phyloP scores from a whole-genome alignment of 2,113 vertebrate species.

The Python bivittatus region DNA sequence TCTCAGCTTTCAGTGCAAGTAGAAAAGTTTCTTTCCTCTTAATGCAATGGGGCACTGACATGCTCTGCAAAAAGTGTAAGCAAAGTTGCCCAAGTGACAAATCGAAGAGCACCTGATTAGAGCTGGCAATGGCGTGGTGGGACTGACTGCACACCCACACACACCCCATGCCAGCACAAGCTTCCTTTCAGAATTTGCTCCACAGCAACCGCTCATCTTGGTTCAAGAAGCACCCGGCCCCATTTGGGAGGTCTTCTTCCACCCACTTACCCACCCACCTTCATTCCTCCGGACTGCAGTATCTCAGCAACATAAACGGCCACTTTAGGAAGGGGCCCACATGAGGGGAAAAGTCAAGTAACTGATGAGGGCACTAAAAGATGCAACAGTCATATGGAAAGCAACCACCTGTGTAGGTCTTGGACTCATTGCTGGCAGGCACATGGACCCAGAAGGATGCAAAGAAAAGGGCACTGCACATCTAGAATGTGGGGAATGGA shows the following conservation, averaged over 20 bases:
- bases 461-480: neutral
- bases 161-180: neutral
- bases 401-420: neutral
- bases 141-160: neutral
- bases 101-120: neutral
- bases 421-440: neutral
- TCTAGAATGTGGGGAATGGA: no score
- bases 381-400: neutral
- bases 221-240: neutral
- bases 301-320: neutral
- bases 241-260: neutral
- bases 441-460: neutral
- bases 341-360: neutral
- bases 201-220: neutral
- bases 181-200: neutral
- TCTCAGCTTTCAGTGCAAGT: neutral
- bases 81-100: neutral
- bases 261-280: neutral
- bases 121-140: neutral
- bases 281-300: neutral
- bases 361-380: neutral
- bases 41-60: neutral
- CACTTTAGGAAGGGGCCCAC: neutral
- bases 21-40: neutral
- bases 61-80: neutral